Evolutionary conservation across 2,888 invertebrate genomes (phyloP).

Genomic region (Glyphotaelius pellucidus): DNA sequence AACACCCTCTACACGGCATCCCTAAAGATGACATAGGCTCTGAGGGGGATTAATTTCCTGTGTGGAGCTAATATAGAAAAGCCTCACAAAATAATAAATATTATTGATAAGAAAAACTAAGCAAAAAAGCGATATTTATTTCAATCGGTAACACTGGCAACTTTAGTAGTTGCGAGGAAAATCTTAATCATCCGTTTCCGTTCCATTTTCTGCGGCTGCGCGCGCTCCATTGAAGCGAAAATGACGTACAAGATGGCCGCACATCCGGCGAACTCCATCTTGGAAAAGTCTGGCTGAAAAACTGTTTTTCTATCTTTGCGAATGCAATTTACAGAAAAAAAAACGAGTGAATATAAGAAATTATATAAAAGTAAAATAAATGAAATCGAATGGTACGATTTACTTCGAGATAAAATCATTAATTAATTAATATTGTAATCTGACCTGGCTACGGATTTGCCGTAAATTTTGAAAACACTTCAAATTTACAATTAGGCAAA

Average conservation of each 20-base stretch:
- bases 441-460: background rate
- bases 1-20: no score
- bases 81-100: no score
- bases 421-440: background rate
- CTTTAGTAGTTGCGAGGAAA: background rate
- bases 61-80: no score
- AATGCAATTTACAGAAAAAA: background rate
- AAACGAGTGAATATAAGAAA: background rate
- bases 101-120: no score
- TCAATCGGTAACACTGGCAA: background rate
- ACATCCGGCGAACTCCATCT: background rate
- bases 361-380: no score
- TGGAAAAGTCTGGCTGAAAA: background rate
- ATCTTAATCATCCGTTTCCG: background rate
- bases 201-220: conserved; percentile 2
- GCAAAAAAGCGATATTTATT: background rate
- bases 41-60: no score
- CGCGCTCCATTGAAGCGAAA: background rate
- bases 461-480: background rate
- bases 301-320: background rate
- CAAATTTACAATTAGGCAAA: background rate
- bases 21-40: no score
- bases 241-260: conserved; percentile 12
- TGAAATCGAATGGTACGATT: background rate
- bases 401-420: background rate